Evolutionary conservation across 2,113 vertebrate species (phyloP), one percentile per base, ranked within the genome.

Genomic region (Phodopus roborovskii): DNA sequence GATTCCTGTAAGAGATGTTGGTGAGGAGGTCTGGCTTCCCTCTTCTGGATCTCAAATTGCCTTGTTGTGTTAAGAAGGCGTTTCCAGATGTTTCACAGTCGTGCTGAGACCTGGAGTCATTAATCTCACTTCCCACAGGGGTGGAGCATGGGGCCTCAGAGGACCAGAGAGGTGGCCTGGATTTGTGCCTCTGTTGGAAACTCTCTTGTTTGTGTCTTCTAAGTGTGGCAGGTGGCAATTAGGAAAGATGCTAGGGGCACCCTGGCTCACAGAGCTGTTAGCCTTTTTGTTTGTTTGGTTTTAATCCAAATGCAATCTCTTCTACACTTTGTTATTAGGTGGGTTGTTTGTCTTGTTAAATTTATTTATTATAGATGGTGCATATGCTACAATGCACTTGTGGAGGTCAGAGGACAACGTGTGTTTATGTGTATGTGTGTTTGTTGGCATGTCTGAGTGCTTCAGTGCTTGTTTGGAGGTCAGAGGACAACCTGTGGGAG

Each of bases 71-170:
- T 73, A 26, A n/a, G 92, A 62, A 88, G 48, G 36, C 30, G 24
- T 39, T 86, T 92, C 92, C 95, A 95, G 85, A 56, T 94, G 92
- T 85, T 88, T 93, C 81, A 56, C 88, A 81, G 86, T 66, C 1
- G 0, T 56, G 24, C 58, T 53, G 94, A 92, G 70, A 84, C 79
- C 77, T 73, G 28, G 77, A 70, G 3, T 88, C 85, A 48, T 94
- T 62, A 91, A 39, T 71, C n/a, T 95, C 24, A 4, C 33, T 45
- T 93, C 88, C 95, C 88, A 11, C 9, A 20, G 84, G 95, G 88
- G 45, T 58, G 58, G 90, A 50, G 28, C 26, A 0, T 12, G 39
- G 20, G 64, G 58, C 66, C 96, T 93, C 92, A 36, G 87, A 81
- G 75, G 77, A 92, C n/a, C 2, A 50, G 53, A 79, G 83, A 81